Evolutionary conservation across 2,888 invertebrate genomes (phyloP), one percentile per base, ranked within the genome.

Genomic region (Neoitamus cyanurus): DNA sequence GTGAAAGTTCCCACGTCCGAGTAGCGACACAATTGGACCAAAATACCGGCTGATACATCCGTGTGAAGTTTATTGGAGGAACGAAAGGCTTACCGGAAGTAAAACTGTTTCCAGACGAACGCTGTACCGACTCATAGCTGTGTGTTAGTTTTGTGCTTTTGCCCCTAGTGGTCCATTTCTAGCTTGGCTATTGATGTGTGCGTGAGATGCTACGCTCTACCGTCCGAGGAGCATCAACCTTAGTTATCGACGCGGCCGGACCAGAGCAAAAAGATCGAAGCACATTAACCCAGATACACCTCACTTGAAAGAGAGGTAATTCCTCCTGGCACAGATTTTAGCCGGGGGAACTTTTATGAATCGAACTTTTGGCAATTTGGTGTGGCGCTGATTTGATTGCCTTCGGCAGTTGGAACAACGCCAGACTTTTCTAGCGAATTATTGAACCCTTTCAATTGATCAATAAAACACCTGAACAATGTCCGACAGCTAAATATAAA

Each of bases 201-300:
- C 42, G 13, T 15, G n/a, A n/a, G 15, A n/a, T 11, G 42, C 42
- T 0, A n/a, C 13, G 42, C 42, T 0, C 4, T 13, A 37, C 11
- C 37, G 11, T 42, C 37, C 37, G 3, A 13, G 13, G 73, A 73
- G 73, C 73, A 73, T 37, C 73, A 15, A 77, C 48, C 46, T 48
- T n/a, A 77, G 46, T 25, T 46, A 77, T 77, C 28, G 69, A 20
- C 28, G 15, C 42, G 42, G 37, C 15, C 25, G 36, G 73, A 34
- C 73, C 34, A 34, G 25, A 1, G 42, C 42, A 42, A 42, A 73
- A 73, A 15, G 46, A 77, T 77, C 77, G 77, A 77, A 77, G 48
- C 46, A 46, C 77, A 77, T 77, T 77, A 77, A 77, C 77, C 77
- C 46, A 77, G 77, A 77, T 77, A 42, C 31, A 46, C 48, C 42